A percentile compares a stretch with the other conserved stretches of the same genome.
phyloP scores from a whole-genome alignment of 2,113 vertebrate species.

The cat (Felis catus) region DNA sequence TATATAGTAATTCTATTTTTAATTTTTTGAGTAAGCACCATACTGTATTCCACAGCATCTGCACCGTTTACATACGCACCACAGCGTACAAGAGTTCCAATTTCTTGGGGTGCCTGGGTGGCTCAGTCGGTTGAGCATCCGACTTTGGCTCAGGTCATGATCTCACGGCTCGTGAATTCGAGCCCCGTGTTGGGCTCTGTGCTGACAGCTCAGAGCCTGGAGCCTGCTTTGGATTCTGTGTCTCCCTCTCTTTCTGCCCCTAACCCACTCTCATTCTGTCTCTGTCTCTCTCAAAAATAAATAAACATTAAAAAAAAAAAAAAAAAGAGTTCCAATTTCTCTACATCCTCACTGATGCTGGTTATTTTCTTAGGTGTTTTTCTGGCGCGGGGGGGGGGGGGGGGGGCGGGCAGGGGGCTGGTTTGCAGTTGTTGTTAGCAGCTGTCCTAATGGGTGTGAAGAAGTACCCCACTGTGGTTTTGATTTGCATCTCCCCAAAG shows the following conservation, averaged over 20 bases:
- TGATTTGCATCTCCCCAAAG: not conserved
- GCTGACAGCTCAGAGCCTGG: no score
- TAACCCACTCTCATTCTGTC: no score
- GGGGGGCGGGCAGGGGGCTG: no score
- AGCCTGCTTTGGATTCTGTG: no score
- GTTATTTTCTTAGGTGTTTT: not conserved
- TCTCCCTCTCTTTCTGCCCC: no score
- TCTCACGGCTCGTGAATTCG: no score
- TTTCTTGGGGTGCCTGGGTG: not conserved
- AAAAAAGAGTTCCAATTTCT: not conserved
- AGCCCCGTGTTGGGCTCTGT: no score
- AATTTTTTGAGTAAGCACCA: not conserved
- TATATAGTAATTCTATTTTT: not conserved
- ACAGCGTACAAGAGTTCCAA: no score
- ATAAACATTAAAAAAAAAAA: no score
- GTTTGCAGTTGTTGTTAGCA: not conserved
- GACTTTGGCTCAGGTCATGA: no score
- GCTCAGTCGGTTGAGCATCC: no score
- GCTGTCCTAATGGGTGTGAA: not conserved
- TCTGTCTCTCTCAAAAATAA: no score
- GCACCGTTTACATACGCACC: not conserved
- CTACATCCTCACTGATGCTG: not conserved
- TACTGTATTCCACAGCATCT: not conserved
- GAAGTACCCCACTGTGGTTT: not conserved
- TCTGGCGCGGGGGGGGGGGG: rapidly evolving